Evolutionary conservation across 2,888 invertebrate species (phyloP).

Genomic region (Stenchaetothrips biformis): DNA sequence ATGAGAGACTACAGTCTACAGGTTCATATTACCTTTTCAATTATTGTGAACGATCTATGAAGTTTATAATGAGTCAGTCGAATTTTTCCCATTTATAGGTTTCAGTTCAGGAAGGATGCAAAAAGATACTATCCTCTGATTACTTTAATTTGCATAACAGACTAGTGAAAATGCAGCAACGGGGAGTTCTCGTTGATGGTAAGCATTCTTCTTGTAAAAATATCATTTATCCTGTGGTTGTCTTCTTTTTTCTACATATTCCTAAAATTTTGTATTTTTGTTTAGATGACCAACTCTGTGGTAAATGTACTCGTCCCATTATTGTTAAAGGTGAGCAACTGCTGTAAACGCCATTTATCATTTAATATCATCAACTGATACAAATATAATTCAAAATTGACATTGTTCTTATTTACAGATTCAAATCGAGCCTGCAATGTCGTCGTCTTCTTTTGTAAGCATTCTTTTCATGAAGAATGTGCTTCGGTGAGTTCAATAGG

Average conservation of each 20-base stretch:
- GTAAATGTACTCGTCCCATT: conserved; percentile 70
- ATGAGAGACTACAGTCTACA: conserved; percentile 92
- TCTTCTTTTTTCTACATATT: conserved; percentile 25
- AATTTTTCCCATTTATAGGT: conserved; percentile 50
- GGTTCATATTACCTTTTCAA: conserved; percentile 45
- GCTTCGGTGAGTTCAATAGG: conserved; percentile 46
- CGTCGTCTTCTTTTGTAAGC: conserved; percentile 80
- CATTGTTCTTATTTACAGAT: conserved; percentile 50
- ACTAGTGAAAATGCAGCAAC: conserved; percentile 69
- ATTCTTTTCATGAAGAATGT: conserved; percentile 85
- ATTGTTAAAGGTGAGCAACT: conserved; percentile 58
- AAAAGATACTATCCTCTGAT: conserved; percentile 83
- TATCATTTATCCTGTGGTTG: neutral
- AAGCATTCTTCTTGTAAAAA: conserved; percentile 37
- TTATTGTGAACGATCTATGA: conserved; percentile 23
- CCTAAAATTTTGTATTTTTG: conserved; percentile 41
- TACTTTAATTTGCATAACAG: conserved; percentile 83
- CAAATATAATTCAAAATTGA: conserved; percentile 12
- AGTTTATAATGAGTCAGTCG: conserved; percentile 10
- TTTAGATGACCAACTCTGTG: conserved; percentile 71
- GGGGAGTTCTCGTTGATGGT: conserved; percentile 65
- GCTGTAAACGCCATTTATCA: conserved; percentile 29
- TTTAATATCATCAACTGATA: conserved; percentile 28
- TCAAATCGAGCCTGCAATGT: conserved; percentile 55
- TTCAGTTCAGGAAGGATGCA: conserved; percentile 84